phyloP scores from a whole-genome alignment of 2,113 vertebrate species.

The Oostethus manadensis region DNA sequence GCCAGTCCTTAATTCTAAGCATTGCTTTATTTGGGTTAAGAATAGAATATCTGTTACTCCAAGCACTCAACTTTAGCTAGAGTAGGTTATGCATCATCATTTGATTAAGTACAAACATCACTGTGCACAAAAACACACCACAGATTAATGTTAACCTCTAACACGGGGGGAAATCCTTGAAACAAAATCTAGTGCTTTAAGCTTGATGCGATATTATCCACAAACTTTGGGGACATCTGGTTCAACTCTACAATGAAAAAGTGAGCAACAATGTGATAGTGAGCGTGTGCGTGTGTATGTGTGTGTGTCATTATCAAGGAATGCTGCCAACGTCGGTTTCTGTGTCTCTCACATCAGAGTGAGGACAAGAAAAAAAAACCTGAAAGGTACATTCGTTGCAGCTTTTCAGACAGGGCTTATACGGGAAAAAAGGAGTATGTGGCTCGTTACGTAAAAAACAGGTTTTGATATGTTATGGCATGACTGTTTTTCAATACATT shows the following conservation, averaged over 20 bases:
- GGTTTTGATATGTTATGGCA: slow-evolving; percentile 89
- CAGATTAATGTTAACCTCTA: neutral
- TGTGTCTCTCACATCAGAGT: slow-evolving; percentile 45
- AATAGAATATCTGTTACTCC: neutral
- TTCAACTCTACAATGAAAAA: slow-evolving; percentile 36
- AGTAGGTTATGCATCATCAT: neutral
- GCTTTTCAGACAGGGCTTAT: slow-evolving; percentile 46
- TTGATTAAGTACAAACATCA: neutral
- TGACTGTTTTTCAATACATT: slow-evolving; percentile 94
- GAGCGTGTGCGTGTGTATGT: neutral
- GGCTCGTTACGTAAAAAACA: slow-evolving; percentile 82
- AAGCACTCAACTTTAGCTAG: neutral
- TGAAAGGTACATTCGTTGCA: slow-evolving; percentile 37
- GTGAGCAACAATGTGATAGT: slow-evolving; percentile 46
- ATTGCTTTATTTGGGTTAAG: too few relatives aligned
- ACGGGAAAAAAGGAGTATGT: slow-evolving; percentile 46
- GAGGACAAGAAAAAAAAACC: slow-evolving; percentile 32
- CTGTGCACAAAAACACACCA: too few relatives aligned
- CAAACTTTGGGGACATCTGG: slow-evolving; percentile 30
- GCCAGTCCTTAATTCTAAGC: too few relatives aligned
- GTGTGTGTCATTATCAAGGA: slow-evolving; percentile 52
- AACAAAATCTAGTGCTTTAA: neutral
- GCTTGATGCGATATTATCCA: slow-evolving; percentile 4
- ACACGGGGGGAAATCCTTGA: too few relatives aligned
- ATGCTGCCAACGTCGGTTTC: slow-evolving; percentile 58